A percentile compares a stretch with the other conserved stretches of the same genome.
phyloP scores from a whole-genome alignment of 2,797 vertebrate genomes.

The Chelonia mydas region DNA sequence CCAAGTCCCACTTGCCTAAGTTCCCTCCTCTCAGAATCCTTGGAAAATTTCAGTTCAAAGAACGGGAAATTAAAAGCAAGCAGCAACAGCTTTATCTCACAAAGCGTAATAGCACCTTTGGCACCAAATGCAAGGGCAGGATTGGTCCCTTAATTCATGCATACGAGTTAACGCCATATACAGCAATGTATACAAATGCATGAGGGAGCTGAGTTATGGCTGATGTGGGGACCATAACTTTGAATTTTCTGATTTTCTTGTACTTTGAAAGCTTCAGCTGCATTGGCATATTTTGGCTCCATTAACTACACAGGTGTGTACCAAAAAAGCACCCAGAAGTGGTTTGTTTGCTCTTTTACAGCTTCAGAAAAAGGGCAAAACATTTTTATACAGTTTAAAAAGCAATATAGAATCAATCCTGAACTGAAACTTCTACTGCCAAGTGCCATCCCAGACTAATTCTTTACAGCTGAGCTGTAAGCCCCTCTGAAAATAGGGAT shows the following conservation, averaged over 20 bases:
- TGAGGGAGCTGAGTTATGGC: not conserved
- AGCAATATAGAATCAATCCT: not conserved
- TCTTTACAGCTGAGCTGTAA: constrained; percentile 72
- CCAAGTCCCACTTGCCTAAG: not conserved
- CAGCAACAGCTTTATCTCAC: not conserved
- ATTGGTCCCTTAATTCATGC: not conserved
- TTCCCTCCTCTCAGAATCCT: not conserved
- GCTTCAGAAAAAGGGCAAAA: constrained; percentile 14
- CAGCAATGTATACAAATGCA: not conserved
- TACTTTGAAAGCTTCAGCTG: not conserved
- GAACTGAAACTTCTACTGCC: constrained; percentile 34
- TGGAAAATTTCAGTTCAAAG: constrained; percentile 19
- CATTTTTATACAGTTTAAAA: not conserved
- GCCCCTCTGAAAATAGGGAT: constrained; percentile 49
- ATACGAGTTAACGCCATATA: not conserved
- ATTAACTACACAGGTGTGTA: not conserved
- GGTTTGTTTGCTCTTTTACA: not conserved
- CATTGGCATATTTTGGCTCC: not conserved
- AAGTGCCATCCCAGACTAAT: constrained; percentile 60
- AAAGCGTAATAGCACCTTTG: not conserved
- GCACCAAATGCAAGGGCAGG: not conserved
- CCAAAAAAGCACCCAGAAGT: not conserved
- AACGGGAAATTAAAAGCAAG: not conserved
- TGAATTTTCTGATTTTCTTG: not conserved
- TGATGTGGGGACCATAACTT: not conserved